phyloP scores from a whole-genome alignment of 2,797 vertebrate species.

The Myotis vivesi region DNA sequence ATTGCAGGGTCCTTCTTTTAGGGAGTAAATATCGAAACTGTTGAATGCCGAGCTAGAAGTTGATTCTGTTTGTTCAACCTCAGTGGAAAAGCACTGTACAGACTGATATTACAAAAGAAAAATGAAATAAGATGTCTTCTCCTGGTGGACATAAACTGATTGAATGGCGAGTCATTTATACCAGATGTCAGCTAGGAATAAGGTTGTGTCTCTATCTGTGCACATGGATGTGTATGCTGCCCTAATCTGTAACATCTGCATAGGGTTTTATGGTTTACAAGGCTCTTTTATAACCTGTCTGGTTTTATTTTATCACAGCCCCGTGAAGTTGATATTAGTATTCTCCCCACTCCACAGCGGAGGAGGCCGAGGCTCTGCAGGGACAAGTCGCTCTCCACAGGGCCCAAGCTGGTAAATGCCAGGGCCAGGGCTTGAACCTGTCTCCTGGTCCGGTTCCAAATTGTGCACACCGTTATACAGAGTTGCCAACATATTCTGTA shows the following conservation, averaged over 20 bases:
- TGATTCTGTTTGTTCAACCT: background rate
- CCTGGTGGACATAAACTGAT: background rate
- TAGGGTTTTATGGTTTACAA: slow-evolving; percentile 45
- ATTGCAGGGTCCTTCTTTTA: background rate
- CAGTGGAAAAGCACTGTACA: background rate
- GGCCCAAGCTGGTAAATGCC: background rate
- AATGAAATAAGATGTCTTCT: background rate
- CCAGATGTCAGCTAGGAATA: slow-evolving; percentile 37
- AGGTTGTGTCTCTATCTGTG: background rate
- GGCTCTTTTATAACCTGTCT: slow-evolving; percentile 46
- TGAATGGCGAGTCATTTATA: slow-evolving; percentile 21
- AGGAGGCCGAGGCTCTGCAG: background rate
- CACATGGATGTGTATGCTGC: background rate
- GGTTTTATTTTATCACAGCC: slow-evolving; percentile 61
- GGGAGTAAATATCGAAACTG: background rate
- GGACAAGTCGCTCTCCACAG: background rate
- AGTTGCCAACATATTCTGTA: background rate
- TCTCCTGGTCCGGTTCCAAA: background rate
- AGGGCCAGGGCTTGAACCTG: background rate
- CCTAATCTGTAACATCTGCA: slow-evolving; percentile 54
- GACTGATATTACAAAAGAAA: background rate
- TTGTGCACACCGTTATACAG: background rate
- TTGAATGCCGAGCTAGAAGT: background rate
- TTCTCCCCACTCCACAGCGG: background rate
- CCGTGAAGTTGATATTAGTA: slow-evolving; percentile 24